phyloP scores from a whole-genome alignment of 2,113 vertebrate species.

The Caranx melampygus region DNA sequence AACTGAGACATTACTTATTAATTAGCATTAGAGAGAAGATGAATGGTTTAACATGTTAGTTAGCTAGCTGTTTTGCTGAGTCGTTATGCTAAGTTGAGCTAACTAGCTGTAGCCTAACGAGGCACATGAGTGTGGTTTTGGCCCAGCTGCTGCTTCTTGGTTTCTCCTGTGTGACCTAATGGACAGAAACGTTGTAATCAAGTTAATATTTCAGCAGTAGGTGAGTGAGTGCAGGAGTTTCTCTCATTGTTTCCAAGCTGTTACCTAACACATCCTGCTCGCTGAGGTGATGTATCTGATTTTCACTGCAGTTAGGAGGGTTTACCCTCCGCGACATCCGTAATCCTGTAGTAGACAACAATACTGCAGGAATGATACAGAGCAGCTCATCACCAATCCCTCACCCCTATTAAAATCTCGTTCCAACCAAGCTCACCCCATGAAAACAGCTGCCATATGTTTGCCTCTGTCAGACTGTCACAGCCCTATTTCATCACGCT shows the following conservation, averaged over 20 bases:
- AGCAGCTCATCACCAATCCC: constrained; percentile 33
- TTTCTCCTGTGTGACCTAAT: too few relatives aligned
- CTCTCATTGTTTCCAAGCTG: too few relatives aligned
- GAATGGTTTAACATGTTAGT: too few relatives aligned
- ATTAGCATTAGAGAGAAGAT: too few relatives aligned
- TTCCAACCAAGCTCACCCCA: neutral
- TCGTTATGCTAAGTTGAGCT: neutral
- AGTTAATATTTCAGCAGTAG: too few relatives aligned
- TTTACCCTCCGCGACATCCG: constrained; percentile 15
- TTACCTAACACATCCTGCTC: neutral
- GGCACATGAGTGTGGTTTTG: too few relatives aligned
- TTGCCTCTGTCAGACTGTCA: neutral
- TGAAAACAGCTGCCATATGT: constrained; percentile 33
- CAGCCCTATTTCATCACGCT: constrained; percentile 2
- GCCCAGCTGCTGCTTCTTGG: too few relatives aligned
- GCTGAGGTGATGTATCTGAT: neutral
- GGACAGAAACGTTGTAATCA: too few relatives aligned
- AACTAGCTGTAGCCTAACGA: too few relatives aligned
- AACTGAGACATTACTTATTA: too few relatives aligned
- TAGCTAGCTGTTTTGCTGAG: neutral
- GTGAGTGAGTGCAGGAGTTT: too few relatives aligned
- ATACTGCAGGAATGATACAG: neutral
- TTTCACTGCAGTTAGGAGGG: neutral
- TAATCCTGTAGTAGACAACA: constrained; percentile 27
- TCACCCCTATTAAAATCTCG: constrained; percentile 34